A percentile compares a stretch with the other conserved stretches of the same genome.
These are phyloP conservation scores for Leptinotarsa peninsularis DNA, from an alignment of 2,888 invertebrate species.

Conservation along the genomic window DNA sequence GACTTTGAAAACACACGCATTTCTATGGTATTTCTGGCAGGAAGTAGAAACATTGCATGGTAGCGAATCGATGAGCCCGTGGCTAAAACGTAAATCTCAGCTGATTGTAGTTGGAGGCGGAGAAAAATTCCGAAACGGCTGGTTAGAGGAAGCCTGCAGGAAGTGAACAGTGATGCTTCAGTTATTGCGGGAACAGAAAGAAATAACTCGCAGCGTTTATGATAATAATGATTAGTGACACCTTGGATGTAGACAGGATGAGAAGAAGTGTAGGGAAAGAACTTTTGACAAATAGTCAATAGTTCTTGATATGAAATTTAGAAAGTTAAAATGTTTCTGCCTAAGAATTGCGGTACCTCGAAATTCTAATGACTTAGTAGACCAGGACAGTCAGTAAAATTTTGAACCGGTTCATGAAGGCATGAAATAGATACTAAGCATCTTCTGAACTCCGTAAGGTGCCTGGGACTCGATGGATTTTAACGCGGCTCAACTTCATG, in stretches of 20 bases:
- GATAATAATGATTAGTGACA: background rate
- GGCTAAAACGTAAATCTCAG: background rate
- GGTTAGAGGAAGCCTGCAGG: slow-evolving; percentile 1
- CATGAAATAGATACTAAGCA: no score
- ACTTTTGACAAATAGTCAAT: no score
- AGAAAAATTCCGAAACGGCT: slow-evolving; percentile 3
- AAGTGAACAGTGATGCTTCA: background rate
- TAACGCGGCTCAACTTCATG: no score
- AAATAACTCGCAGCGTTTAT: background rate
- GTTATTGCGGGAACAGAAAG: background rate
- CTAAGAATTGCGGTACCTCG: no score
- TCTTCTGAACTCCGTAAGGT: no score
- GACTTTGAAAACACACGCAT: background rate
- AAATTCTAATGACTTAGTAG: no score
- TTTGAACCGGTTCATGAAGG: no score
- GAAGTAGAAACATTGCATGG: slow-evolving; percentile 3
- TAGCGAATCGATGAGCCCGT: slow-evolving; percentile 14
- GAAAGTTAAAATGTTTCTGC: no score
- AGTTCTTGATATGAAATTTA: no score
- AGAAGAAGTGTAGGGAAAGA: no score
- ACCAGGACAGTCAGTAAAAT: no score
- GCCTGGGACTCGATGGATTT: no score
- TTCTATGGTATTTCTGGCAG: slow-evolving; percentile 2
- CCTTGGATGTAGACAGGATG: background rate
- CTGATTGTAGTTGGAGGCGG: slow-evolving; percentile 1